Evolutionary conservation across 2,888 invertebrate genomes (phyloP).

Genomic region (Cabera pusaria): DNA sequence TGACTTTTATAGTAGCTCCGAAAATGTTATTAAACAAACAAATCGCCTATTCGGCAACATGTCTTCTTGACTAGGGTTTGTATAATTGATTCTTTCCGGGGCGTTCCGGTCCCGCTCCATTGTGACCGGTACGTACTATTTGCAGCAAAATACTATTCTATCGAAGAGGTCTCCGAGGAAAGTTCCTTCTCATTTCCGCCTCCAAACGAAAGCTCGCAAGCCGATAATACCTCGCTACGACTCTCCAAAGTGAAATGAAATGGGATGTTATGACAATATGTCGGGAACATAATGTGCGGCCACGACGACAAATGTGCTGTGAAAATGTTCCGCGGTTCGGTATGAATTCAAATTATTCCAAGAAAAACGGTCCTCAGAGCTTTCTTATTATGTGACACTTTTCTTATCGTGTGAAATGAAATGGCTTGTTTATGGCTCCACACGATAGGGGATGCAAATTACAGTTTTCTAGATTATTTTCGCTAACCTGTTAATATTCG

Average conservation of each 20-base stretch:
- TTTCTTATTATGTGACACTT: slow-evolving; percentile 27
- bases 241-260: slow-evolving; percentile 73
- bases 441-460: slow-evolving; percentile 33
- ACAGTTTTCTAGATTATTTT: slow-evolving; percentile 29
- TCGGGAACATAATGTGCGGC: slow-evolving; percentile 53
- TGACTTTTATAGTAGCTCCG: slow-evolving; percentile 69
- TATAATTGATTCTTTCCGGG: slow-evolving; percentile 83
- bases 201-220: slow-evolving; percentile 67
- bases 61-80: slow-evolving; percentile 62
- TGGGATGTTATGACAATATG: slow-evolving; percentile 77
- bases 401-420: slow-evolving; percentile 26
- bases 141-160: slow-evolving; percentile 72
- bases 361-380: slow-evolving; percentile 33
- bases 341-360: slow-evolving; percentile 44
- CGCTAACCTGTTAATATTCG: slow-evolving; percentile 60
- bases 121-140: slow-evolving; percentile 49
- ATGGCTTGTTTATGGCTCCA: slow-evolving; percentile 17
- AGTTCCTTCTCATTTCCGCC: slow-evolving; percentile 77
- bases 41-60: slow-evolving; percentile 78
- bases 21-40: slow-evolving; percentile 83
- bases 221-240: slow-evolving; percentile 63
- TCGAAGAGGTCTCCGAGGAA: slow-evolving; percentile 64
- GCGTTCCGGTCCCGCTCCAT: slow-evolving; percentile 62
- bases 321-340: slow-evolving; percentile 44
- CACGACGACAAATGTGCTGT: slow-evolving; percentile 48